Evolutionary conservation across 2,113 vertebrate genomes (phyloP).

Genomic region (Megaptera novaeangliae): DNA sequence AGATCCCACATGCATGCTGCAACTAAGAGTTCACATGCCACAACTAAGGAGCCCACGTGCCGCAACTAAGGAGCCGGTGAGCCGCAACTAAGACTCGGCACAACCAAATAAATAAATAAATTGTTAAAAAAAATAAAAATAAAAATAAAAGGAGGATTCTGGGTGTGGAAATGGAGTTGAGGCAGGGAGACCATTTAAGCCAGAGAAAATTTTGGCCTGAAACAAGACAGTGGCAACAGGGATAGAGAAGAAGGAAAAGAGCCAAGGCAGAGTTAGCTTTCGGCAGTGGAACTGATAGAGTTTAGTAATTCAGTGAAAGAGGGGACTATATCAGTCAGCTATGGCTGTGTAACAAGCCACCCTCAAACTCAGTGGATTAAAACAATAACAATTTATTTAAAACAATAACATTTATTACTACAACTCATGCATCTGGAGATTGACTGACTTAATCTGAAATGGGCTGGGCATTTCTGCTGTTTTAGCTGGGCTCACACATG

Average conservation of each 20-base stretch:
- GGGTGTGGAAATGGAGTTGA: not conserved
- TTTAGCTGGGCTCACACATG: not conserved
- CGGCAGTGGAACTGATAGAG: not conserved
- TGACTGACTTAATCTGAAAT: not conserved
- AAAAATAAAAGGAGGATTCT: not conserved
- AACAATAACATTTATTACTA: not conserved
- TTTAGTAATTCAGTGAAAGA: not conserved
- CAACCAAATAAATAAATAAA: too few relatives aligned
- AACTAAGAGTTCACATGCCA: too few relatives aligned
- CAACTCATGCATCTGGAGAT: not conserved
- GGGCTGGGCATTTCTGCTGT: not conserved
- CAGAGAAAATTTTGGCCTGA: not conserved
- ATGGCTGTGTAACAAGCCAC: not conserved
- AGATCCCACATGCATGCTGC: too few relatives aligned
- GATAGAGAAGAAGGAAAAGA: not conserved
- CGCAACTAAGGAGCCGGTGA: too few relatives aligned
- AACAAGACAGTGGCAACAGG: not conserved
- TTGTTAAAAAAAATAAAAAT: too few relatives aligned
- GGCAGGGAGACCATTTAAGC: not conserved
- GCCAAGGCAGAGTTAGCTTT: not conserved
- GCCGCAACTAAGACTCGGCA: too few relatives aligned
- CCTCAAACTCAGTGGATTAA: not conserved
- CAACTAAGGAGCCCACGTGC: too few relatives aligned
- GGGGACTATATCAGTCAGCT: not conserved
- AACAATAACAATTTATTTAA: not conserved